These are phyloP conservation scores for Anguilla rostrata DNA, from an alignment of 2,113 vertebrate genomes.

Conservation along the genomic window DNA sequence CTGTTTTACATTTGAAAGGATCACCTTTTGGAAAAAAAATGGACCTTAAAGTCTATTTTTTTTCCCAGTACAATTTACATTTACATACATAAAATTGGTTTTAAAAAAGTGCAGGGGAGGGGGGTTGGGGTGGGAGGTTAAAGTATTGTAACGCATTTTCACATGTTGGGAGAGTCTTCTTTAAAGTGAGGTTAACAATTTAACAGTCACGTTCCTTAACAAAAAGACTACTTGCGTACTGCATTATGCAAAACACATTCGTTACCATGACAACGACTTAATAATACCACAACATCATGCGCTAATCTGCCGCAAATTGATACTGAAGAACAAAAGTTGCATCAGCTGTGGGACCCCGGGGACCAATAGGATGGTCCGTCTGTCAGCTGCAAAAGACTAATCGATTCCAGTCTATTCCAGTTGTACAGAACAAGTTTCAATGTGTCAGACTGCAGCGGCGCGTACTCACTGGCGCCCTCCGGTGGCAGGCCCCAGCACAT, in stretches of 20 bases:
- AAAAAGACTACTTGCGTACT: background rate
- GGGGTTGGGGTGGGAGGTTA: no score
- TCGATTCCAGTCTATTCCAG: background rate
- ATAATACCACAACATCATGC: background rate
- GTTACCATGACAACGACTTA: background rate
- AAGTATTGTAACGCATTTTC: no score
- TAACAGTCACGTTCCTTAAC: no score
- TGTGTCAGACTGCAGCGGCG: background rate
- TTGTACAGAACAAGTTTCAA: background rate
- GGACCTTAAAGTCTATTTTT: no score
- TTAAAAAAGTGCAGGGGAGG: background rate
- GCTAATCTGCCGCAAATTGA: background rate
- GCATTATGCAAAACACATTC: background rate
- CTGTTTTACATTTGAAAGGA: background rate
- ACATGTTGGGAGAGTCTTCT: no score
- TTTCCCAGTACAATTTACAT: no score
- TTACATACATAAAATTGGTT: background rate
- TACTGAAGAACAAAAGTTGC: background rate
- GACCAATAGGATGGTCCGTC: background rate
- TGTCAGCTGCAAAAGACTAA: background rate
- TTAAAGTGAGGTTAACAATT: no score
- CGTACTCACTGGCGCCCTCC: constrained; percentile 90
- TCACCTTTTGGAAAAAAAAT: background rate
- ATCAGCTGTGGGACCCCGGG: background rate
- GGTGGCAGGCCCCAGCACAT: constrained; percentile 87